Conservation (phyloP, 2,113 vertebrate species). For the Trochalopteron elliotii region DNA sequence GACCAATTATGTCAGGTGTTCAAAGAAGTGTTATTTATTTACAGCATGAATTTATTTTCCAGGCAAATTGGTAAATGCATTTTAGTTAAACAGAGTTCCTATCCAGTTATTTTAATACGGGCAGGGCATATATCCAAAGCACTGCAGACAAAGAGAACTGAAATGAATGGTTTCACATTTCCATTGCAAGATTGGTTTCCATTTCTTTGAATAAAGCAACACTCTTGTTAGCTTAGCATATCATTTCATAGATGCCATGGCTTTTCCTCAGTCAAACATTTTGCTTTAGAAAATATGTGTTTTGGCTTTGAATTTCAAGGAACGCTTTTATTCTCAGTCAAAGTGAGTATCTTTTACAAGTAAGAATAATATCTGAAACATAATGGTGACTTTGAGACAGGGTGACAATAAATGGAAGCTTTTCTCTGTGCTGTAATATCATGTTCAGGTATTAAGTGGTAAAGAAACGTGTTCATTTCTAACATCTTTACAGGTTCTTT, state of each 20-base stretch:
- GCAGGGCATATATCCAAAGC: not conserved
- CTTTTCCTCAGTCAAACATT: not conserved
- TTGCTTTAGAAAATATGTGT: not conserved
- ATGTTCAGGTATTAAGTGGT: not conserved
- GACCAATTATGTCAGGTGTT: not conserved
- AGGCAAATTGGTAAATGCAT: not conserved
- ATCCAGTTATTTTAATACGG: conserved; percentile 12
- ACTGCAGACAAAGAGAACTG: not conserved
- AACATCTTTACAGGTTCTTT: conserved; percentile 21
- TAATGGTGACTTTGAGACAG: not conserved
- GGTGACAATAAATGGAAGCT: not conserved
- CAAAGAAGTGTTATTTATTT: not conserved
- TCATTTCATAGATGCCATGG: not conserved
- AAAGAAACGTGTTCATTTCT: not conserved
- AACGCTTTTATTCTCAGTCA: not conserved
- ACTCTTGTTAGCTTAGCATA: not conserved
- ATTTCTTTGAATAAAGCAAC: conserved; percentile 36
- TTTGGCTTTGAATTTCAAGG: not conserved
- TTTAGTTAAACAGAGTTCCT: not conserved
- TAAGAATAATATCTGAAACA: not conserved
- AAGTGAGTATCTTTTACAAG: not conserved
- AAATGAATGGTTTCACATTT: conserved; percentile 28
- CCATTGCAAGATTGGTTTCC: conserved; percentile 29
- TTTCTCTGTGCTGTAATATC: not conserved
- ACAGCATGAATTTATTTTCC: not conserved